Conservation (phyloP, 2,113 vertebrate genomes). For the human region GRCh38 chr13:35100501-35101000, state of each 20-base stretch:
- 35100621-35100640: slow-evolving; percentile 2
- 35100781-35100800: background rate
- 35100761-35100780: background rate
- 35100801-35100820: background rate
- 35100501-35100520: background rate
- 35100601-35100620: background rate
- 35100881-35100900: background rate
- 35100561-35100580: background rate
- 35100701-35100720: background rate
- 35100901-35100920: background rate
- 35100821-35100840: background rate
- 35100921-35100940: background rate
- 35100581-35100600: background rate
- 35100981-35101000: background rate
- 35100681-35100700: background rate
- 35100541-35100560: background rate
- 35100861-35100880: background rate
- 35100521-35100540: background rate
- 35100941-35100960: background rate
- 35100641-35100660: background rate
- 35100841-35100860: background rate
- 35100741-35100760: background rate
- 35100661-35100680: background rate
- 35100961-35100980: background rate
- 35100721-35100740: background rate